phyloP scores from a whole-genome alignment of 2,113 vertebrate species.

The Triplophysa siluroides region DNA sequence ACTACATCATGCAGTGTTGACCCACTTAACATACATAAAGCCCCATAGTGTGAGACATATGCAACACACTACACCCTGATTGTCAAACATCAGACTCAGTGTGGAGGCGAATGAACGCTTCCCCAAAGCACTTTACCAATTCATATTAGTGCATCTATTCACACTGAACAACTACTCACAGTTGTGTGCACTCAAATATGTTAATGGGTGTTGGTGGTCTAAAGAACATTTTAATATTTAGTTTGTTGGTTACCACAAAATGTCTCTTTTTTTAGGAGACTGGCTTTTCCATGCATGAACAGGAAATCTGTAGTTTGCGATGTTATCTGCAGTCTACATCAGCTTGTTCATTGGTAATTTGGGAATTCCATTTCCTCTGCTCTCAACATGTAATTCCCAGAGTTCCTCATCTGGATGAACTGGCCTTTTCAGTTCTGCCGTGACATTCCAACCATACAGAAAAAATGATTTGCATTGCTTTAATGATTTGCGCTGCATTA shows the following conservation, averaged over 20 bases:
- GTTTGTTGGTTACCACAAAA: background rate
- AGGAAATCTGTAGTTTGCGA: background rate
- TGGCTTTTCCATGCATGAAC: background rate
- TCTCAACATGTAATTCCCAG: conserved; percentile 6
- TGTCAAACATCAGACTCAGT: background rate
- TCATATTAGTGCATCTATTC: too few relatives aligned
- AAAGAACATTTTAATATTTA: background rate
- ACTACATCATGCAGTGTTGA: conserved; percentile 16
- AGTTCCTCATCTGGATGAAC: background rate
- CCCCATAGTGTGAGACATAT: background rate
- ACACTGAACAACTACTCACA: too few relatives aligned
- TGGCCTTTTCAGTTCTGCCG: conserved; percentile 17
- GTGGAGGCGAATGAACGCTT: background rate
- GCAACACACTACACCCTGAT: conserved; percentile 1
- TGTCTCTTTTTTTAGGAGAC: background rate
- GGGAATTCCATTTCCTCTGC: conserved; percentile 8
- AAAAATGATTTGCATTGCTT: too few relatives aligned
- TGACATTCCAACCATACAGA: background rate
- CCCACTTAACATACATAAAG: conserved; percentile 34
- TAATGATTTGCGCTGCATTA: too few relatives aligned
- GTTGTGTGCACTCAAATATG: too few relatives aligned
- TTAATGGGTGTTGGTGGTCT: too few relatives aligned
- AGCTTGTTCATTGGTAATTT: background rate
- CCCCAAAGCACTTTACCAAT: background rate
- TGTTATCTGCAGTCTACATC: conserved; percentile 1